Percentiles rank a stretch among this genome's conserved stretches.
These are phyloP conservation scores for Diarsia mendica DNA, from an alignment of 2,888 invertebrate species.

Conservation along the genomic window DNA sequence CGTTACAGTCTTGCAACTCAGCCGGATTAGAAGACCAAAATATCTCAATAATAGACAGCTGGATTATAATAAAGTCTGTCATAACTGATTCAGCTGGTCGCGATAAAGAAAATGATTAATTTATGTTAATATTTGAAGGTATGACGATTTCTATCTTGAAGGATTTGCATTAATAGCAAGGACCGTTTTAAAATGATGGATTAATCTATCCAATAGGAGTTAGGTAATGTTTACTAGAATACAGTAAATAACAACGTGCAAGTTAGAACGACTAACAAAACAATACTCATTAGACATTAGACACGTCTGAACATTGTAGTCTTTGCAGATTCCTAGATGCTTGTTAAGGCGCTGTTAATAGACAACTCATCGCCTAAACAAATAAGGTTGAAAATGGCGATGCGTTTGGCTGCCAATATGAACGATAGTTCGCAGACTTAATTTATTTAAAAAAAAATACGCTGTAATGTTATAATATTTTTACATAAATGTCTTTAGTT, in stretches of 20 bases:
- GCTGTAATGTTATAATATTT: too few relatives aligned
- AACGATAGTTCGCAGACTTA: too few relatives aligned
- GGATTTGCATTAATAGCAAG: conserved; percentile 26
- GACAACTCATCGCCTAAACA: too few relatives aligned
- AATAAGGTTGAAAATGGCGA: too few relatives aligned
- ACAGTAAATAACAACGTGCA: neutral
- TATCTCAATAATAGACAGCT: conserved; percentile 41
- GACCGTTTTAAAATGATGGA: conserved; percentile 13
- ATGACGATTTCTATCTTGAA: conserved; percentile 23
- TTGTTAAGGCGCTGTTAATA: too few relatives aligned
- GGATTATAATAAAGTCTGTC: conserved; percentile 26
- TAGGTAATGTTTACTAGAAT: neutral
- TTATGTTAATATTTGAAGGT: conserved; percentile 39
- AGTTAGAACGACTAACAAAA: neutral
- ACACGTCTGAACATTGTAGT: too few relatives aligned
- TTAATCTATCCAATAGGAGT: conserved; percentile 7
- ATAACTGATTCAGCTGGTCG: conserved; percentile 6
- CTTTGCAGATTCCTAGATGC: too few relatives aligned
- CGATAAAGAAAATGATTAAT: conserved; percentile 24
- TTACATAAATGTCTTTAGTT: too few relatives aligned
- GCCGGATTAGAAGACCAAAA: conserved; percentile 44
- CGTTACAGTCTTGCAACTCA: conserved; percentile 25
- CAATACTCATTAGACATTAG: too few relatives aligned
- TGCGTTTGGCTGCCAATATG: too few relatives aligned
- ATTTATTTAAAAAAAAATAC: too few relatives aligned